A percentile compares a stretch with the other conserved stretches of the same genome.
Conservation (phyloP, 1,140 invertebrate species). For the Leguminivora glycinivorella region DNA sequence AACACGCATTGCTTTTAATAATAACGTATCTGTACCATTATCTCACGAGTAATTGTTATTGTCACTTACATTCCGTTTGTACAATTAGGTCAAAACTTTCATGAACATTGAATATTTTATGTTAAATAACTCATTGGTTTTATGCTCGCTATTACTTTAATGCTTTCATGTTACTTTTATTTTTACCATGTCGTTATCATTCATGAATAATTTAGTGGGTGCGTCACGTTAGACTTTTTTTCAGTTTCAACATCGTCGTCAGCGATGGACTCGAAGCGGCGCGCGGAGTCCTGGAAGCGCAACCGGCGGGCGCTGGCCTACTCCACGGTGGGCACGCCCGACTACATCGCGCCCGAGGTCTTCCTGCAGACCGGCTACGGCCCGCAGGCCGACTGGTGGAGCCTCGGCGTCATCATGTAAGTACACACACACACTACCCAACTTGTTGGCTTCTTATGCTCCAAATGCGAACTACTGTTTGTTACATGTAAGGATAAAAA, state of each 20-base stretch:
- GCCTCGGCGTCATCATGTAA: conserved; percentile 98
- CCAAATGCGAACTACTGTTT: not conserved
- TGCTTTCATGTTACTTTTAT: not conserved
- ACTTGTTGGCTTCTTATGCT: not conserved
- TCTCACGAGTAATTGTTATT: too few relatives aligned
- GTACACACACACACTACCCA: conserved; percentile 34
- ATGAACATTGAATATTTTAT: not conserved
- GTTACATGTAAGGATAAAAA: too few relatives aligned
- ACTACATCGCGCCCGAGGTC: conserved; percentile 99
- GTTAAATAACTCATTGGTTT: not conserved
- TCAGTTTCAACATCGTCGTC: conserved; percentile 78
- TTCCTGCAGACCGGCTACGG: conserved; percentile 99
- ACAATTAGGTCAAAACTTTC: too few relatives aligned
- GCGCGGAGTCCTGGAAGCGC: conserved; percentile 99
- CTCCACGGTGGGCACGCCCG: conserved; percentile 99
- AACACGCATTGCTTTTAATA: not conserved
- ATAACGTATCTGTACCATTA: not conserved
- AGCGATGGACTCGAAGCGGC: conserved; percentile 96
- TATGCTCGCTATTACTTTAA: not conserved
- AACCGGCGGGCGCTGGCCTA: conserved; percentile 96
- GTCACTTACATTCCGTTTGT: too few relatives aligned
- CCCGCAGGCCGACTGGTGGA: conserved; percentile 99
- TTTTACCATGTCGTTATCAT: conserved; percentile 10
- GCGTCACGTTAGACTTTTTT: conserved; percentile 33
- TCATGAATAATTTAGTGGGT: conserved; percentile 8